phyloP scores from a whole-genome alignment of 2,113 vertebrate genomes.

The Entosphenus tridentatus region DNA sequence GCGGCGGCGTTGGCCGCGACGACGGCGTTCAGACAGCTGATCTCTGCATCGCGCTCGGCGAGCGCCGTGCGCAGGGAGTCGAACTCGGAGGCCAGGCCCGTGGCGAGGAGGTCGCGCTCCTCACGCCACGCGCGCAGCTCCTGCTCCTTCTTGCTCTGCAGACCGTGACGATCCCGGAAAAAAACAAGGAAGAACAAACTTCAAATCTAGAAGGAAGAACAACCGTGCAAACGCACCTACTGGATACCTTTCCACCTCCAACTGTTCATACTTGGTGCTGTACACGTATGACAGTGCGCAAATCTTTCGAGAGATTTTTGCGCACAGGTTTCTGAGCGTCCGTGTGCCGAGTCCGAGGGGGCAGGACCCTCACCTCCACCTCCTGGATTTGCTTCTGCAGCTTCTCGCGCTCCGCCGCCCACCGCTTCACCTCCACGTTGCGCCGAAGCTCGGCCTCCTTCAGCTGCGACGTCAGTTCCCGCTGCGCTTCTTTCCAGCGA shows the following conservation, averaged over 20 bases:
- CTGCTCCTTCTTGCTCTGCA: neutral
- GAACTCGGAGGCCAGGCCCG: neutral
- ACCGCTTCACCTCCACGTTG: neutral
- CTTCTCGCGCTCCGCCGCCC: neutral
- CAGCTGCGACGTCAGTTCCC: neutral
- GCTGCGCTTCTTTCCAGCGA: slow-evolving; percentile 3
- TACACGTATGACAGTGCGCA: no score
- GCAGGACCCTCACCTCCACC: no score
- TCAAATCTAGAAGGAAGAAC: no score
- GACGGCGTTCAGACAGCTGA: neutral
- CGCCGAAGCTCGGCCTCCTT: neutral
- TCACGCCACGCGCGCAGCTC: neutral
- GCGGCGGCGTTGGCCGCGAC: no score
- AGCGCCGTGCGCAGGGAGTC: neutral
- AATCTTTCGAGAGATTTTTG: no score
- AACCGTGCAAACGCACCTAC: no score
- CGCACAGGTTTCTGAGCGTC: no score
- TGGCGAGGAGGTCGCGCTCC: neutral
- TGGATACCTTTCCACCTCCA: no score
- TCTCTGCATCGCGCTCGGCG: neutral
- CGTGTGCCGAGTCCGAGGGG: no score
- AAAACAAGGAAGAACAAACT: no score
- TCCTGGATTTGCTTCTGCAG: no score
- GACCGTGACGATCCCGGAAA: neutral
- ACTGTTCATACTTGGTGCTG: no score